Evolutionary conservation across 2,113 vertebrate genomes (phyloP), one percentile per base, ranked within the genome.

Genomic region (Oncorhynchus tshawytscha): DNA sequence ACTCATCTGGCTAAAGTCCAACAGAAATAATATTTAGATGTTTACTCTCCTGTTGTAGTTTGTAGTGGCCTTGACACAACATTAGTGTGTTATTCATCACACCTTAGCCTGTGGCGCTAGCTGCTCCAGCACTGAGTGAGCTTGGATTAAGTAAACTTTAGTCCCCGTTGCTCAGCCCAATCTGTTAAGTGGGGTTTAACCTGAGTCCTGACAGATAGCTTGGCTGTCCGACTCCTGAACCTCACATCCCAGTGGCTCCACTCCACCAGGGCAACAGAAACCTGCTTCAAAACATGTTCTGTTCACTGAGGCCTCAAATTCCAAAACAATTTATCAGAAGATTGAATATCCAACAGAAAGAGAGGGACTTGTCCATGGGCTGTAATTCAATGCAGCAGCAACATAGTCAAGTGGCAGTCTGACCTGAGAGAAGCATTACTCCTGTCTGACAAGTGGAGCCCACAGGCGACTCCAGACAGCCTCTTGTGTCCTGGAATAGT

Each of bases 401-500:
- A 78, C 82, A 82, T 84, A 89, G 77, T 71, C 80, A 92, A 86
- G 88, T 72, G 78, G 79, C 84, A 65, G 73, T 67, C 78, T 78
- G 70, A 79, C 83, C 83, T 88, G 67, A 60, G 83, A 88, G 57
- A 25, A 62, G 70, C 66, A 82, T 65, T 81, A 86, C 74, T 90
- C 82, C 88, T 91, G 81, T 57, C 70, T 91, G 87, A 89, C 78
- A 90, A 83, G 86, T 84, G 83, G 77, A 90, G 90, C 78, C 88
- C 24, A 48, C 84, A 87, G 83, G 90, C 67, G 75, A 78, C 71
- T 86, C 65, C 79, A 82, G 73, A 81, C 85, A 82, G 78, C 81
- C 73, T 86, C 82, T 89, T 51, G 84, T 91, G 86, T 81, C 75
- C 72, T 48, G 62, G 59, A 94, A 70, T 87, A 78, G 73, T 76